Evolutionary conservation across 1,140 invertebrate genomes (phyloP).

Genomic region (Andrena cerasifolii): DNA sequence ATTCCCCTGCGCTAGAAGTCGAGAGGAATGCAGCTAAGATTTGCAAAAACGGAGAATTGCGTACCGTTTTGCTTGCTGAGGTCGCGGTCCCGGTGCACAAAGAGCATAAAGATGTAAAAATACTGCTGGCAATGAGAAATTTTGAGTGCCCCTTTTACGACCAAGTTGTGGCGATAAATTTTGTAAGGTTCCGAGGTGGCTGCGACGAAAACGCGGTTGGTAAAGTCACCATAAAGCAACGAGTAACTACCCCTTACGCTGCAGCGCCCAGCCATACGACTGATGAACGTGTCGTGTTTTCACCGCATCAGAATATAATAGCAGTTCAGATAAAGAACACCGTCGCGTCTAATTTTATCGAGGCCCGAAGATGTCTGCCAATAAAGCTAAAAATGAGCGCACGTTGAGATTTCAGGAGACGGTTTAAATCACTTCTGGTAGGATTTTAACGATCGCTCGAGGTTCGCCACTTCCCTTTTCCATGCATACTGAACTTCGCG

Average conservation of each 20-base stretch:
- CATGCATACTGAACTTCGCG: neutral
- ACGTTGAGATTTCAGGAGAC: neutral
- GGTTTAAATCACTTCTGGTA: neutral
- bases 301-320: neutral
- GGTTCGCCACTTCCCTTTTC: neutral
- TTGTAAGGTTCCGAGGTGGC: neutral
- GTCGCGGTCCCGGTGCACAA: neutral
- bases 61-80: neutral
- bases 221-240: neutral
- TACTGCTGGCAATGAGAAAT: neutral
- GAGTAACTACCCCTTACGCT: neutral
- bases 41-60: neutral
- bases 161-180: neutral
- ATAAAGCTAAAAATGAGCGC: neutral
- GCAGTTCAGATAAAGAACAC: neutral
- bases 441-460: constrained; percentile 2
- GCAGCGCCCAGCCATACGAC: neutral
- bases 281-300: too few relatives aligned
- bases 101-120: neutral
- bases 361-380: neutral
- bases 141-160: neutral
- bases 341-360: constrained; percentile 18
- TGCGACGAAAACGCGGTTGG: neutral
- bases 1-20: too few relatives aligned
- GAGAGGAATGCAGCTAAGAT: too few relatives aligned